Evolutionary conservation across 2,888 invertebrate genomes (phyloP).

Genomic region (Artemia sp.): DNA sequence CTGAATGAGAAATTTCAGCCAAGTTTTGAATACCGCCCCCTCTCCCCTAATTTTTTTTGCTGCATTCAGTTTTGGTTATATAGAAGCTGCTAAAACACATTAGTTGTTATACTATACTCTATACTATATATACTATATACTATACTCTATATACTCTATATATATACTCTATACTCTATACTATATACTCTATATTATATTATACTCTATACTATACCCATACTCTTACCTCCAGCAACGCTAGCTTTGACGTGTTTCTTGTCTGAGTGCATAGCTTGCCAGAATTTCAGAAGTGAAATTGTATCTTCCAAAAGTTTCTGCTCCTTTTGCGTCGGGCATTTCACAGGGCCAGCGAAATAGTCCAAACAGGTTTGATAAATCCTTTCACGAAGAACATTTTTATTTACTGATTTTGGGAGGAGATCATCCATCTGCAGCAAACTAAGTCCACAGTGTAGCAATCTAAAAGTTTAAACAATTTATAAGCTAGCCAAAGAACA

Average conservation of each 20-base stretch:
- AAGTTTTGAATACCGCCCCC: no score
- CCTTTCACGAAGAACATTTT: conserved; percentile 81
- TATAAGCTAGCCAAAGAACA: no score
- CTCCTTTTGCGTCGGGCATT: conserved; percentile 61
- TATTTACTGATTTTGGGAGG: conserved; percentile 55
- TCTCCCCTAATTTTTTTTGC: no score
- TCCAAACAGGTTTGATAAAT: conserved; percentile 89
- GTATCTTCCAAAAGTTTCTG: conserved; percentile 62
- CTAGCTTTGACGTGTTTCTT: conserved; percentile 74
- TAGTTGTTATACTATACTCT: no score
- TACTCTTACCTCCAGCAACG: conserved; percentile 49
- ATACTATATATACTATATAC: no score
- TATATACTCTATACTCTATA: no score
- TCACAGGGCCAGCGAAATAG: conserved; percentile 81
- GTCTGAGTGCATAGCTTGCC: conserved; percentile 87
- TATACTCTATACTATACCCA: no score
- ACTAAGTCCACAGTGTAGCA: conserved; percentile 76
- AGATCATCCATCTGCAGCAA: conserved; percentile 78
- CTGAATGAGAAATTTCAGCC: no score
- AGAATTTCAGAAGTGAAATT: conserved; percentile 69
- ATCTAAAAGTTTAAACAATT: conserved; percentile 35
- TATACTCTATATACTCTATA: no score
- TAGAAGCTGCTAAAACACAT: no score
- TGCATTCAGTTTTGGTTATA: no score
- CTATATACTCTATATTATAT: no score